phyloP scores from a whole-genome alignment of 2,113 vertebrate species.

The Labeo rohita region DNA sequence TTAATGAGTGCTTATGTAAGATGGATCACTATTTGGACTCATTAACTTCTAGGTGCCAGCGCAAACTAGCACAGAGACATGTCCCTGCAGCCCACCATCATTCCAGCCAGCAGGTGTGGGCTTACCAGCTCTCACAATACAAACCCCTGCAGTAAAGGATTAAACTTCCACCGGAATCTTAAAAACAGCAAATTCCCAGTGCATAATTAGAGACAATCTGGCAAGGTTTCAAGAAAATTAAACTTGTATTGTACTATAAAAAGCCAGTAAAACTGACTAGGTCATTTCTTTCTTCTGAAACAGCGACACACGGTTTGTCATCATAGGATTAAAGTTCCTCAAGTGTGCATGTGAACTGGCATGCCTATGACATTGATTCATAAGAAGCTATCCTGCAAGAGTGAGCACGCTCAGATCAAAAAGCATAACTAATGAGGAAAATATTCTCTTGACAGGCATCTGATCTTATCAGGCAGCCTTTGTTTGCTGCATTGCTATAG shows the following conservation, averaged over 20 bases:
- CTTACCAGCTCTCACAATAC: slow-evolving; percentile 22
- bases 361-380: slow-evolving; percentile 12
- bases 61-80: slow-evolving; percentile 33
- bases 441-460: slow-evolving; percentile 42
- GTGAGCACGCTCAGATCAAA: slow-evolving; percentile 37
- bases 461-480: slow-evolving; percentile 12
- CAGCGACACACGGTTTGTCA: not conserved
- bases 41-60: slow-evolving; percentile 41
- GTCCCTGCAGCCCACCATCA: slow-evolving; percentile 50
- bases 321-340: slow-evolving; percentile 8
- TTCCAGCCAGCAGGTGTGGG: slow-evolving; percentile 45
- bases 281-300: not conserved
- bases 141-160: not conserved
- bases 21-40: slow-evolving; percentile 30
- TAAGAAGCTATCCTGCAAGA: slow-evolving; percentile 35
- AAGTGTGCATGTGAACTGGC: slow-evolving; percentile 11
- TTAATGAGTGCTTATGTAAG: slow-evolving; percentile 52
- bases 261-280: not conserved
- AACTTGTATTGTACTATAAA: not conserved
- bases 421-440: slow-evolving; percentile 39
- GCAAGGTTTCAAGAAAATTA: not conserved
- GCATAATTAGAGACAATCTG: not conserved
- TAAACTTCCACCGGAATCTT: slow-evolving; percentile 18
- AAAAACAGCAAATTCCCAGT: slow-evolving; percentile 6
- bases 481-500: slow-evolving; percentile 5